Conservation (phyloP, 2,797 vertebrate species). For the Rhinatrema bivittatum region DNA sequence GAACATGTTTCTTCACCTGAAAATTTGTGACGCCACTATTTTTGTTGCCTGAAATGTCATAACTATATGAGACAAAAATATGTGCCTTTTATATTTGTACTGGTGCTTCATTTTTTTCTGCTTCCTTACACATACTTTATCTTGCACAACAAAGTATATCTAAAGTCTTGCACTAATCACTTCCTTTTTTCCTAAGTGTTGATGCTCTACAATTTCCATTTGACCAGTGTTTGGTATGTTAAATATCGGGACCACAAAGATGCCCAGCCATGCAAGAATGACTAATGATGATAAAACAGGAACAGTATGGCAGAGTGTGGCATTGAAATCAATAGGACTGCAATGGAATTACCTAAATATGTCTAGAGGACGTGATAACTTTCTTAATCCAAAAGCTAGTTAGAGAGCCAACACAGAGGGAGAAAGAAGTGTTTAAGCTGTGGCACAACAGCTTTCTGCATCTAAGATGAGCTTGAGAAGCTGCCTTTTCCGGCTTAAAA, state of each 20-base stretch:
- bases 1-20: no score
- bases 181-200: no score
- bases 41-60: no score
- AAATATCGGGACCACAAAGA: conserved; percentile 41
- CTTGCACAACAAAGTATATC: no score
- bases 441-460: conserved; percentile 5
- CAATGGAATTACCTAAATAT: conserved; percentile 39
- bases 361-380: conserved; percentile 48
- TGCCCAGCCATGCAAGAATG: conserved; percentile 45
- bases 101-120: no score
- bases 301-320: conserved; percentile 42
- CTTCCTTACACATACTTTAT: no score
- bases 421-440: conserved; percentile 21
- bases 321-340: conserved; percentile 39
- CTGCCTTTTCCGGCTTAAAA: conserved; percentile 20
- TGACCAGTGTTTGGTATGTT: conserved; percentile 36
- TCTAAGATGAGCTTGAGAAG: conserved; percentile 1
- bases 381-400: conserved; percentile 38
- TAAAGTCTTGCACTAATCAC: no score
- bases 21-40: no score
- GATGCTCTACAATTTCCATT: no score
- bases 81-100: no score
- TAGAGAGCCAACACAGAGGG: conserved; percentile 25
- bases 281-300: conserved; percentile 47
- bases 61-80: no score